Evolutionary conservation across 2,797 vertebrate genomes (phyloP).

Genomic region (Micropoecilia bifurca): DNA sequence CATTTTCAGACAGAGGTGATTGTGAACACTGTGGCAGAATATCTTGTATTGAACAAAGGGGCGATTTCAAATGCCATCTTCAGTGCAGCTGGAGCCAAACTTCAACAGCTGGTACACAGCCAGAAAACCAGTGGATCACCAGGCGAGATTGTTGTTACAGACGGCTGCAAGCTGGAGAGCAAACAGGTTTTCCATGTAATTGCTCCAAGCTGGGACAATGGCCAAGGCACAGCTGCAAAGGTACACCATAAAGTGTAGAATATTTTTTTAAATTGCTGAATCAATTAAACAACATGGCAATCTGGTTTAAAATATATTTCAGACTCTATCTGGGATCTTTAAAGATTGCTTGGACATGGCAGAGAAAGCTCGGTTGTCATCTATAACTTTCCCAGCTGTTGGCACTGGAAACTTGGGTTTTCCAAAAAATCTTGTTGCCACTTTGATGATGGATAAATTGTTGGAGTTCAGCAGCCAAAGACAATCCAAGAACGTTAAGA

Average conservation of each 20-base stretch:
- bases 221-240: conserved; percentile 52
- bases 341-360: conserved; percentile 79
- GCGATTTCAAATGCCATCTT: conserved; percentile 84
- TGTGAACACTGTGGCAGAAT: conserved; percentile 81
- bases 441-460: conserved; percentile 82
- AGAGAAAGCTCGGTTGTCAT: conserved; percentile 75
- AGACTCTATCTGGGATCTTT: conserved; percentile 80
- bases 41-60: conserved; percentile 79
- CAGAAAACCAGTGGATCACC: not conserved
- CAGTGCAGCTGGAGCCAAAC: conserved; percentile 78
- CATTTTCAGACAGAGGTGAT: conserved; percentile 81
- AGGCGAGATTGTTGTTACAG: conserved; percentile 79
- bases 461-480: conserved; percentile 79
- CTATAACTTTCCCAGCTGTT: conserved; percentile 89
- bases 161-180: conserved; percentile 78
- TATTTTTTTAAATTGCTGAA: not conserved
- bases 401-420: conserved; percentile 89
- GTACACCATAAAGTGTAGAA: conserved; percentile 62
- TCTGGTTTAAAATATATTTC: not conserved
- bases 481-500: conserved; percentile 72
- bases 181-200: conserved; percentile 82
- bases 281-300: not conserved
- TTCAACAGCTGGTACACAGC: conserved; percentile 76
- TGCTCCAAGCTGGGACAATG: conserved; percentile 64
- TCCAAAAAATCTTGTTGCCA: conserved; percentile 80